Evolutionary conservation across 2,888 invertebrate genomes (phyloP), one percentile per base, ranked within the genome.

Genomic region (Drosophila pegasa): DNA sequence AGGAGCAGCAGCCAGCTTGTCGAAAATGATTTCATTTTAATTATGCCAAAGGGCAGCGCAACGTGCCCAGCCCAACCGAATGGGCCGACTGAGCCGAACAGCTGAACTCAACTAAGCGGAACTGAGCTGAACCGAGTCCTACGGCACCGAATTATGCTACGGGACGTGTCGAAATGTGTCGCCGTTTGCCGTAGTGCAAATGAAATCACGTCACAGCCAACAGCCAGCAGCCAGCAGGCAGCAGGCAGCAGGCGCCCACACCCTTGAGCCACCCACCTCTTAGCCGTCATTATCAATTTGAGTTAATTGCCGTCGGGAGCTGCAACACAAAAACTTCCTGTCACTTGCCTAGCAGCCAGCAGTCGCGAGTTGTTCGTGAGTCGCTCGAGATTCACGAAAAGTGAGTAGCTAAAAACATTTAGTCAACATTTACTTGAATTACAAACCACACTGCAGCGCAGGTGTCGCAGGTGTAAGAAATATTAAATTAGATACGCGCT

Each of bases 211-310:
- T 89, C 89, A 87, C 64, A 64, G 63, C 29, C 74, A 74, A 48
- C 40, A 73, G 61, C 22, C 58, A 27, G 27, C 50, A 31, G n/a
- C 40, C 40, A 7, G 37, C 38, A 33, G 20, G n/a, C 20, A 16
- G 14, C 3, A 37, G 5, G 16, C 22, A n/a, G 33, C n/a, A 3
- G n/a, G 3, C 45, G 14, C 20, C 29, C 14, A 4, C 5, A 7
- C 18, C 12, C n/a, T 27, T 45, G 3, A 74, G 70, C 47, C 70
- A 60, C 84, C 73, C 67, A 67, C 78, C 71, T 87, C n/a, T 84
- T 60, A 78, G 85, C 78, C 78, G 88, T 85, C 89, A 86, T 85
- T 88, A 88, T 89, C 89, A 88, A 89, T 85, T 85, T 89, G 77
- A 70, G 69, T 88, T 86, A 85, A 89, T 88, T 85, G 88, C 65